Evolutionary conservation across 2,797 vertebrate species (phyloP).

Genomic region (Myotis myotis): DNA sequence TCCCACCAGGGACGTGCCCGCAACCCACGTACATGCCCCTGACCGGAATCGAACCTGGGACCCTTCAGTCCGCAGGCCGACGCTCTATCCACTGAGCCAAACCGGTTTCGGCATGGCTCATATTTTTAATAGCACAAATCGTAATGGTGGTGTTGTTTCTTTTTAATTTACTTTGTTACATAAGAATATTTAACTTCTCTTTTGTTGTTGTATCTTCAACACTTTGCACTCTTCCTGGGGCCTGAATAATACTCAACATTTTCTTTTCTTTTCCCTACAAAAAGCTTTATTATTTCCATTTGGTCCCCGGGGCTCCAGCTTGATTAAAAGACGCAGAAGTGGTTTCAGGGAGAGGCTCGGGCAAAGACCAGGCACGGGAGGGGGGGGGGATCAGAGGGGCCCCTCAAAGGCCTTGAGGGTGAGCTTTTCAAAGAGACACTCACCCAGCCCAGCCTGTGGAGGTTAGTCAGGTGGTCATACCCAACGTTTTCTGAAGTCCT

Average conservation of each 20-base stretch:
- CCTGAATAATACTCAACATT: background rate
- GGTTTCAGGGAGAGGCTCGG: background rate
- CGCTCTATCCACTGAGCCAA: too few relatives aligned
- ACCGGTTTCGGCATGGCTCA: too few relatives aligned
- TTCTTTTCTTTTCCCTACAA: background rate
- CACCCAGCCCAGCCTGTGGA: background rate
- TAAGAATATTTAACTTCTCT: background rate
- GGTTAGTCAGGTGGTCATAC: background rate
- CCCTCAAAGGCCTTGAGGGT: background rate
- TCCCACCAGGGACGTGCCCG: too few relatives aligned
- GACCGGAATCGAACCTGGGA: too few relatives aligned
- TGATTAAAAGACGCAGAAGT: background rate
- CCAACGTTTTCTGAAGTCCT: background rate
- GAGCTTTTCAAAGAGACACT: background rate
- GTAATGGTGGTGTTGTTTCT: background rate
- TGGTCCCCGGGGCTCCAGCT: background rate
- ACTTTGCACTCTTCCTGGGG: background rate
- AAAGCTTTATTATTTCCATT: background rate
- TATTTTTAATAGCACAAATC: background rate
- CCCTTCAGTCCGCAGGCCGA: too few relatives aligned
- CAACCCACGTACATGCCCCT: too few relatives aligned
- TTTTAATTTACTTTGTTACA: background rate
- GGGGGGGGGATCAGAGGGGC: fast-evolving
- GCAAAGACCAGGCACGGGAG: background rate
- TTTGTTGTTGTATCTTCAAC: background rate